Base-by-base conservation (phyloP, 2,888 invertebrate genomes). In the Leptopterna dolabrata region DNA sequence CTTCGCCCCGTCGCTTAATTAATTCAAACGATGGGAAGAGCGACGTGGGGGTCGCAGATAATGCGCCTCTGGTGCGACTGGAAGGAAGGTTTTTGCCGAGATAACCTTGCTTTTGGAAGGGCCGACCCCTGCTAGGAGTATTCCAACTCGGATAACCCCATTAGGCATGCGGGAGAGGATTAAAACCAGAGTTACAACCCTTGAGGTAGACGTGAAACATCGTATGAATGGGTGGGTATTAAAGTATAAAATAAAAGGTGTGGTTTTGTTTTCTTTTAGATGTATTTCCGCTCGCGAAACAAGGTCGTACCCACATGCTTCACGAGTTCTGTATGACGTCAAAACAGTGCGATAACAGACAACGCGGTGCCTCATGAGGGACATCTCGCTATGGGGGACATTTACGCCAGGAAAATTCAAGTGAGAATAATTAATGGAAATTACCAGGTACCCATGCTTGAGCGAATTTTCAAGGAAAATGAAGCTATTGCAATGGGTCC, bases 91-190 rank as follows among this genome's bases (percentile, higher is more conserved):
- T 78, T 78, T 78, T 45, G 43, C 45, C 45, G 16, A 78, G 78
- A 78, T 78, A 78, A 78, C 78, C 78, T 78, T 78, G 78, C 78
- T 24, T 41, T 78, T 45, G 45, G 24, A 55, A 19, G 24, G 19
- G 11, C 36, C 11, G 6, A 30, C 13, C 27, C 78, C 78, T 43
- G 78, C 78, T 27, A 45, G 45, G 78, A 45, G 24, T 78, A 45
- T 78, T 41, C 24, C 45, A 78, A 78, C 41, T 43, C 78, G 19
- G 78, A 78, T 78, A 45, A 78, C 78, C 78, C 78, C 78, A 78
- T 78, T 78, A 78, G 78, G n/a, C 27, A 78, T 78, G 78, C 78
- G 78, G 78, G 78, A 78, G n/a, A 43, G 55, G 78, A 78, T 78
- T 78, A 78, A 78, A 78, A 36, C 78, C 43, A 24, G 78, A 63